These are phyloP conservation scores for Eumacrocentrus americanus DNA, from an alignment of 2,888 invertebrate species.

Conservation along the genomic window DNA sequence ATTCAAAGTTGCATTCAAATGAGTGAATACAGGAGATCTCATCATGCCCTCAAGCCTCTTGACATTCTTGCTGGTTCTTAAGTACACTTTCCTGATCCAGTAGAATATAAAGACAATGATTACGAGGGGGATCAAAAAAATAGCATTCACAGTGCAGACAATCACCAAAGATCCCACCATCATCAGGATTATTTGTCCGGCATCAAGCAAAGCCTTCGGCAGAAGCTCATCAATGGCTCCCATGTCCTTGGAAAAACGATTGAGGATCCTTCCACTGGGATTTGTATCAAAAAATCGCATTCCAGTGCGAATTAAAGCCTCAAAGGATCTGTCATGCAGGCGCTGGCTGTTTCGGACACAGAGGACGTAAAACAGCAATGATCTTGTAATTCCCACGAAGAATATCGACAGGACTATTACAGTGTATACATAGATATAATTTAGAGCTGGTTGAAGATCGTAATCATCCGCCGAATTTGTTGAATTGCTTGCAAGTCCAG, in stretches of 20 bases:
- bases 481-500: not conserved
- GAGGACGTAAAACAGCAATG: constrained; percentile 51
- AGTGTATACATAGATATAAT: constrained; percentile 70
- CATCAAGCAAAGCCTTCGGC: constrained; percentile 71
- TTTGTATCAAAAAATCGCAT: constrained; percentile 85
- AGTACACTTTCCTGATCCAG: constrained; percentile 68
- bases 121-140: constrained; percentile 67
- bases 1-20: constrained; percentile 75
- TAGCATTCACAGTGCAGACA: constrained; percentile 68
- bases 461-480: constrained; percentile 38
- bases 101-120: constrained; percentile 67
- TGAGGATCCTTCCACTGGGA: constrained; percentile 80
- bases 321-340: constrained; percentile 66
- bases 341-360: constrained; percentile 63
- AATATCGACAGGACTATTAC: constrained; percentile 62
- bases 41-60: constrained; percentile 71
- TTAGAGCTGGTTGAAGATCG: constrained; percentile 42
- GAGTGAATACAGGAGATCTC: constrained; percentile 80
- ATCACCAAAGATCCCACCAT: constrained; percentile 68
- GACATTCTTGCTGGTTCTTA: constrained; percentile 75
- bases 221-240: constrained; percentile 79
- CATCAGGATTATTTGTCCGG: constrained; percentile 61
- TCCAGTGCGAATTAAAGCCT: constrained; percentile 64
- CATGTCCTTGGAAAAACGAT: constrained; percentile 84
- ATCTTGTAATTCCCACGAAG: constrained; percentile 60